phyloP scores from a whole-genome alignment of 2,888 invertebrate species.

The Halictus ligatus region DNA sequence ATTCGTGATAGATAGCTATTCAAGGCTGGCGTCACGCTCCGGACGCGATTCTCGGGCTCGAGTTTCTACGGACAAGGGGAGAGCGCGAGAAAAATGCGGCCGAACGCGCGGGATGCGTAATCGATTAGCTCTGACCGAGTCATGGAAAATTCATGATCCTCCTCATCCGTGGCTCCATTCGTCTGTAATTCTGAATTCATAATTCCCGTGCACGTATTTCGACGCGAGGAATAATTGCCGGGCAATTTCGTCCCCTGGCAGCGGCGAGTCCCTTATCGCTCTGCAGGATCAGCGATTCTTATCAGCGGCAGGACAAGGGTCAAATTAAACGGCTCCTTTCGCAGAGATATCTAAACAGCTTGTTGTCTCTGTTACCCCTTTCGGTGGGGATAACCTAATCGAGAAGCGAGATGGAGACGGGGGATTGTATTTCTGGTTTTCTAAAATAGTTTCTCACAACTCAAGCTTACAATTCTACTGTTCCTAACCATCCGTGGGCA shows the following conservation, averaged over 20 bases:
- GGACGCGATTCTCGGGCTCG: conserved; percentile 48
- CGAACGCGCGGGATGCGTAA: conserved; percentile 55
- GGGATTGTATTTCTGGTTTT: background rate
- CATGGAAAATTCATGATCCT: conserved; percentile 39
- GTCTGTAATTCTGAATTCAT: background rate
- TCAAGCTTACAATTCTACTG: too few species aligned
- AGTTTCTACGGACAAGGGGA: conserved; percentile 50
- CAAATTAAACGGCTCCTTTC: background rate
- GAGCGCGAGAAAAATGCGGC: conserved; percentile 55
- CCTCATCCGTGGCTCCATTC: background rate
- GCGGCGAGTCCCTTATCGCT: background rate
- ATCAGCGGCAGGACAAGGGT: background rate
- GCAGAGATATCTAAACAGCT: background rate
- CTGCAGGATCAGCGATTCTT: background rate
- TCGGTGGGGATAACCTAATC: background rate
- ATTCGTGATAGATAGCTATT: conserved; percentile 65
- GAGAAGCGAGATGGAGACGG: background rate
- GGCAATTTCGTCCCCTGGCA: conserved; percentile 1
- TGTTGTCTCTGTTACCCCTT: background rate
- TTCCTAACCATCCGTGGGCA: too few species aligned
- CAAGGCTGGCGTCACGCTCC: conserved; percentile 58
- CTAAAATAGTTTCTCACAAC: too few species aligned
- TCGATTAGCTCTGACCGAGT: conserved; percentile 58
- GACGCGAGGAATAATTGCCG: conserved; percentile 19
- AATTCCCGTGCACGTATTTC: conserved; percentile 7